Percentiles rank a stretch among this genome's conserved stretches.
Conservation (phyloP, 2,113 vertebrate genomes). For the Candoia aspera region DNA sequence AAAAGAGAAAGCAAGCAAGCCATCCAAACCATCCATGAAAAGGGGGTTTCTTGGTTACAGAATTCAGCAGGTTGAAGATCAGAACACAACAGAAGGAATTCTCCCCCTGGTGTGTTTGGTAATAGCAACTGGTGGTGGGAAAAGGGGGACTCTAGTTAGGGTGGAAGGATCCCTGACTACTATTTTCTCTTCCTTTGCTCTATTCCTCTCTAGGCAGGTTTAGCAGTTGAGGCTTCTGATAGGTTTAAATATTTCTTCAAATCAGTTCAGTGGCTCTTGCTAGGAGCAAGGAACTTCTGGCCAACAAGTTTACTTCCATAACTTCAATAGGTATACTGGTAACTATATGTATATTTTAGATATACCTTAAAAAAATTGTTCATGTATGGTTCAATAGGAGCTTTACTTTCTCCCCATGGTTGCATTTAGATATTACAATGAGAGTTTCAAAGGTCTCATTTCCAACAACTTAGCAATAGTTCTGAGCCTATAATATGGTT, state of each 20-base stretch:
- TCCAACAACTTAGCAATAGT: background rate
- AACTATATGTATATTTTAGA: background rate
- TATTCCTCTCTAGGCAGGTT: background rate
- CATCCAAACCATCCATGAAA: background rate
- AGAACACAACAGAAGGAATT: background rate
- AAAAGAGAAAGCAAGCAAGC: background rate
- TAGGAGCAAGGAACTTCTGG: constrained; percentile 22
- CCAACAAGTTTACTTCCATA: background rate
- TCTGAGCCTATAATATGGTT: background rate
- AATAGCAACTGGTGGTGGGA: background rate
- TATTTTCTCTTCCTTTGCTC: background rate
- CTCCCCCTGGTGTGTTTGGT: background rate
- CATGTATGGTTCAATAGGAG: background rate
- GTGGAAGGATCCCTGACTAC: background rate
- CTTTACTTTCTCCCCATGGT: background rate
- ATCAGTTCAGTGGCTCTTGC: background rate
- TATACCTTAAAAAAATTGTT: background rate
- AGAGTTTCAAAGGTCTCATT: background rate
- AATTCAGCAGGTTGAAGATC: background rate
- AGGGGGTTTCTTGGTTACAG: background rate
- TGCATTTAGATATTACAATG: background rate
- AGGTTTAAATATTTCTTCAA: background rate
- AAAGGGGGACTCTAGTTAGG: background rate
- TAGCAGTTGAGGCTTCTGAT: background rate
- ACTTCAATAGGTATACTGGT: background rate